These are phyloP conservation scores for Psylliodes chrysocephalus DNA, from an alignment of 2,888 invertebrate genomes.

Conservation along the genomic window DNA sequence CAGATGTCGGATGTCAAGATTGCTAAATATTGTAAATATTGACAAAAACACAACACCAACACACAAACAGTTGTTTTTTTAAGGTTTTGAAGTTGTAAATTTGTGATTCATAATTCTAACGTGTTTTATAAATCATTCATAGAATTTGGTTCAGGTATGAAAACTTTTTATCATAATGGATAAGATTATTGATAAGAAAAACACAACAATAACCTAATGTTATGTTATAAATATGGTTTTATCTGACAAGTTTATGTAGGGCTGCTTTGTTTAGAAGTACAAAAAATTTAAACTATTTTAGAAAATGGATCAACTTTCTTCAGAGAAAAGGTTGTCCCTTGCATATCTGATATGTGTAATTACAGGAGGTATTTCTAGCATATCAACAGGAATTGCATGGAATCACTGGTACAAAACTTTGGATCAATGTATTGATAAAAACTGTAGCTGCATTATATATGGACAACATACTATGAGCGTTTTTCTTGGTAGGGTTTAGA, in stretches of 20 bases:
- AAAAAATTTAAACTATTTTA: background rate
- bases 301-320: slow-evolving; percentile 54
- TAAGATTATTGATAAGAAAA: no score
- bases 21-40: no score
- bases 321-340: slow-evolving; percentile 57
- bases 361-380: slow-evolving; percentile 58
- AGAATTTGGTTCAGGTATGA: no score
- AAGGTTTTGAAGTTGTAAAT: no score
- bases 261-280: background rate
- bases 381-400: slow-evolving; percentile 73
- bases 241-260: background rate
- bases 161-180: no score
- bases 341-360: slow-evolving; percentile 55
- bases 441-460: slow-evolving; percentile 77
- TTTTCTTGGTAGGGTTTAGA: slow-evolving; percentile 64
- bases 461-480: slow-evolving; percentile 71
- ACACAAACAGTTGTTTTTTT: no score
- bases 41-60: no score
- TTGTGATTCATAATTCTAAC: no score
- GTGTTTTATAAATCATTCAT: no score
- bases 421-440: slow-evolving; percentile 73
- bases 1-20: no score
- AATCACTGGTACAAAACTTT: slow-evolving; percentile 76
- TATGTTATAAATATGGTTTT: no score
- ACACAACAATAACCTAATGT: no score